A percentile compares a stretch with the other conserved stretches of the same genome.
These are phyloP conservation scores for Microtus ochrogaster DNA, from an alignment of 2,113 vertebrate species.

Conservation along the genomic window DNA sequence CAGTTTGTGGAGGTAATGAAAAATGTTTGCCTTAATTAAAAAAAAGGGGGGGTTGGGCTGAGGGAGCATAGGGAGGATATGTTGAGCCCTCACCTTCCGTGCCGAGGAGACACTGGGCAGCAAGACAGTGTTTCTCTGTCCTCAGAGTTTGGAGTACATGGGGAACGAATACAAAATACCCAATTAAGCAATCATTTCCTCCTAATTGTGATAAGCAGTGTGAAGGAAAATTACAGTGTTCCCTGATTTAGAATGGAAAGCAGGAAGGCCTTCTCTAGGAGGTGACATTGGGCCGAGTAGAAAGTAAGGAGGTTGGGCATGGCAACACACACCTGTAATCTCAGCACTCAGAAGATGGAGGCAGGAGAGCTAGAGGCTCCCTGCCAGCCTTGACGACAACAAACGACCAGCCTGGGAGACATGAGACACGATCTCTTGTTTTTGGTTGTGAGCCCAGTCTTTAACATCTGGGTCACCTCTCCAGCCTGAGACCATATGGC, in stretches of 20 bases:
- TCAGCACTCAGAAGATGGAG: neutral
- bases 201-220: neutral
- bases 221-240: constrained; percentile 35
- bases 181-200: constrained; percentile 21
- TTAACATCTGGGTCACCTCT: neutral
- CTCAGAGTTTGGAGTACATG: neutral
- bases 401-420: neutral
- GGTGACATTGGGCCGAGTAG: neutral
- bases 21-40: constrained; percentile 31
- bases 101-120: neutral
- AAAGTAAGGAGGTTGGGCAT: neutral
- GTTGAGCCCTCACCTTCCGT: neutral
- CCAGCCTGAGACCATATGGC: neutral
- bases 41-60: neutral
- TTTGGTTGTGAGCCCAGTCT: neutral
- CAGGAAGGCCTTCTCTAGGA: constrained; percentile 25
- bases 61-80: neutral
- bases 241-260: constrained; percentile 13
- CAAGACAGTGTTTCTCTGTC: neutral
- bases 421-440: neutral
- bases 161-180: neutral
- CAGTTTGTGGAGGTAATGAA: neutral
- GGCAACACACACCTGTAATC: neutral
- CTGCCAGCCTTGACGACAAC: neutral
- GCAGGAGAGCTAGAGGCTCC: neutral